Evolutionary conservation across 2,797 vertebrate species (phyloP), one percentile per base, ranked within the genome.

Genomic region (Falco novaeseelandiae): DNA sequence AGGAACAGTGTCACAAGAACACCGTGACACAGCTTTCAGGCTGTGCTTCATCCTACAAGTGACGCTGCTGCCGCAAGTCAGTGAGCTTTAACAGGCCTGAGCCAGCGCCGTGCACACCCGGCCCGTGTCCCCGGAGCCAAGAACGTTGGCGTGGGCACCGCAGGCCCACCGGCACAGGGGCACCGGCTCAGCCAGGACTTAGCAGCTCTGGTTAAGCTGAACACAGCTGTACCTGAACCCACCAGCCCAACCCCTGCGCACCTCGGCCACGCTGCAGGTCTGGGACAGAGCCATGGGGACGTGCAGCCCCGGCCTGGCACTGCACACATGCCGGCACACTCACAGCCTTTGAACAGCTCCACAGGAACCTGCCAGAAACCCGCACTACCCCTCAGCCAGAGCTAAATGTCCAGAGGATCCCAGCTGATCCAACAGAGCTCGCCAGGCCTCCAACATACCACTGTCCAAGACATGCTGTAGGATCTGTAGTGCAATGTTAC

Each of bases 151-250:
- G 34, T 1, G 12, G 72, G 57, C 52, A 48, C 57, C 49, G 44
- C 42, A 83, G 59, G 32, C 36, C 46, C n/a, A 20, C 0, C 6
- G 4, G 26, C 13, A 3, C 13, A 6, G 55, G 21, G 42, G 14
- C 9, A 40, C 0, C 23, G n/a, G 18, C 32, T 14, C 61, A 55
- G 52, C 0, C 0, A 34, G 48, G 15, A 52, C 21, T 77, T 74
- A 27, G 13, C 4, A 74, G 52, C 58, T 48, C n/a, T 40, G 7
- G 18, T 12, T 48, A 36, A 74, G 30, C 55, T 38, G 66, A 66
- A 38, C 2, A 15, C 55, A 88, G 54, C 34, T 54, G 10, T 30
- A 49, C 17, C 26, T 32, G 20, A 57, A 13, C 4, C 42, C 67
- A 61, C 26, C 36, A 79, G 54, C 46, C 29, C 42, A 49, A 25